Evolutionary conservation across 2,797 vertebrate species (phyloP).

Genomic region (Scleropages formosus): DNA sequence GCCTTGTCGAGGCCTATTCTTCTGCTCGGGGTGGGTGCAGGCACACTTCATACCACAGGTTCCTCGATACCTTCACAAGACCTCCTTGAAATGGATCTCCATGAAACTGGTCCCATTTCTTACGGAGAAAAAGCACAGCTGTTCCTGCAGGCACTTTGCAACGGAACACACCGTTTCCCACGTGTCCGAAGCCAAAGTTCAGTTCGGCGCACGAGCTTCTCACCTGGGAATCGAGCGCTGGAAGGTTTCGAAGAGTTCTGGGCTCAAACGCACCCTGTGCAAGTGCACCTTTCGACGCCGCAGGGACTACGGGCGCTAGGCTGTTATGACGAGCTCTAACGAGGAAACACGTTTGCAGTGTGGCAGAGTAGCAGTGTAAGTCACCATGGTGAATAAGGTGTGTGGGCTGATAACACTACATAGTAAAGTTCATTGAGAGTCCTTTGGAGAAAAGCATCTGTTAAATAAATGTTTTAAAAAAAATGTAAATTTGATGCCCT

Average conservation of each 20-base stretch:
- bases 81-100: not conserved
- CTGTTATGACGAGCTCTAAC: not conserved
- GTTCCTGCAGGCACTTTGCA: not conserved
- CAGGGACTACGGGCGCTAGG: too few relatives aligned
- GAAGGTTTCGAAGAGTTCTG: not conserved
- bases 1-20: not conserved
- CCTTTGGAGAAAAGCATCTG: too few relatives aligned
- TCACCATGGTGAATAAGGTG: too few relatives aligned
- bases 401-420: too few relatives aligned
- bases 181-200: not conserved
- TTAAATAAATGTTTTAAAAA: too few relatives aligned
- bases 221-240: not conserved
- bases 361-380: too few relatives aligned
- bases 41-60: not conserved
- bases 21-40: not conserved
- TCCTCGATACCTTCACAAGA: not conserved
- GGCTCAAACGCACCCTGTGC: not conserved
- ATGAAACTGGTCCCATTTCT: not conserved
- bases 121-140: not conserved
- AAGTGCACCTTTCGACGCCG: slow-evolving; percentile 14
- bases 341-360: not conserved
- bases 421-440: too few relatives aligned
- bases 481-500: too few relatives aligned
- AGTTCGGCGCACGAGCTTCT: not conserved
- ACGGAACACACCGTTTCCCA: not conserved